Base-by-base conservation (phyloP, 23 tunicate species). In the Ciona savignyi region DNA sequence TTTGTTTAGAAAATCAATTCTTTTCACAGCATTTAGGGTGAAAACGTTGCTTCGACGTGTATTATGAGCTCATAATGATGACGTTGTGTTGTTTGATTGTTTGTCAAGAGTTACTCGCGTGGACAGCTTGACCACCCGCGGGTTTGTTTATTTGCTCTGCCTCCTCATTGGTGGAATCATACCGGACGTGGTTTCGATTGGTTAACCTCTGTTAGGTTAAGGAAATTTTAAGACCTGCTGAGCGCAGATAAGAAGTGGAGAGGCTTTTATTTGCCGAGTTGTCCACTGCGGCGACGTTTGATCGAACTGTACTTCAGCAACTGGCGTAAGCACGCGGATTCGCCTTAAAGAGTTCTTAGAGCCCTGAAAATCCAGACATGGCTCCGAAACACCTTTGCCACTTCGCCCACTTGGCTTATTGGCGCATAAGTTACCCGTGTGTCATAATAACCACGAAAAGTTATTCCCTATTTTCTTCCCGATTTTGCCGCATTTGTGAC, bases 131-230 rank as follows among this genome's bases (percentile, higher is more conserved):
- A 15, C 56, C 56, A 42, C 56, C 56, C 56, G 56, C 56, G 15
- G 56, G 9, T 42, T 42, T 42, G 56, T 42, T 42, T 42, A 42
- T 42, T 42, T 42, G 9, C 56, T 42, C 56, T 9, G 11, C 15
- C 15, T 15, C 15, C 56, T 42, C 11, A 42, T 42, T 42, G 56
- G 56, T 42, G 11, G 56, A 42, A 6, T 42, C 56, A 15, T 6
- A 42, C 56, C 56, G 56, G 56, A 42, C 56, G 56, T 42, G 11
- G 56, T 42, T 42, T 42, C 56, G 56, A 42, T 42, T 42, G 56
- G 56, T 6, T 42, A 42, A 42, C 56, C 56, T 42, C 56, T 42
- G 56, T 42, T 42, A 42, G 56, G 56, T 42, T 42, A 42, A 42
- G 56, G 56, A 42, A 42, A 42, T 42, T 15, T 42, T 42, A 15